Conservation (phyloP, 2,797 vertebrate genomes). For the Anguilla pacifica region DNA sequence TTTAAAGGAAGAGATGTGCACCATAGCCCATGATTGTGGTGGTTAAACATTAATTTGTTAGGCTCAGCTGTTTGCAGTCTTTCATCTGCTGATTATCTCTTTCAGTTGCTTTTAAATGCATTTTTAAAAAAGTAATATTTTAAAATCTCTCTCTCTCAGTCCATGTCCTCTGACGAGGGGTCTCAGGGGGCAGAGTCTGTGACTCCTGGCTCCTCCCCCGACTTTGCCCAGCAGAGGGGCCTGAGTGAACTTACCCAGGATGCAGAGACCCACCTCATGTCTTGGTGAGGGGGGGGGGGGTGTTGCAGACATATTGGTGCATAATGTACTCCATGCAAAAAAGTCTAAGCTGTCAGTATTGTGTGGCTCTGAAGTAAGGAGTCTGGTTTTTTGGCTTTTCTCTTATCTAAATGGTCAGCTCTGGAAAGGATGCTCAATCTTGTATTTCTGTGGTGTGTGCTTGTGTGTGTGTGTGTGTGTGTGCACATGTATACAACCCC, state of each 20-base stretch:
- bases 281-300: constrained; percentile 48
- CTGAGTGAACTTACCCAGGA: constrained; percentile 84
- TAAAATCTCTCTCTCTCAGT: background rate
- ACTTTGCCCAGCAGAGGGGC: constrained; percentile 76
- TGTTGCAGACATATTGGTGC: background rate
- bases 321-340: background rate
- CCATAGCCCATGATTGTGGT: background rate
- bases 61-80: background rate
- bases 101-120: background rate
- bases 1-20: background rate
- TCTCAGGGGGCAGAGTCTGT: constrained; percentile 72
- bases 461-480: background rate
- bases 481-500: constrained; percentile 46
- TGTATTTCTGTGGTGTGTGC: background rate
- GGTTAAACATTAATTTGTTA: background rate
- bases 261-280: constrained; percentile 79
- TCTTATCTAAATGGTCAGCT: background rate
- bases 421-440: constrained; percentile 11
- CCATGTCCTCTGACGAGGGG: background rate
- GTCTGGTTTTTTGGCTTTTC: background rate
- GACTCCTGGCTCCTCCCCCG: constrained; percentile 88
- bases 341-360: background rate
- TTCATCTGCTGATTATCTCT: background rate
- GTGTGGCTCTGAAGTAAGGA: background rate
- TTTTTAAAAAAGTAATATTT: background rate